Evolutionary conservation across 1,140 invertebrate genomes (phyloP), one percentile per base, ranked within the genome.

Genomic region (Aphelenchoides besseyi): DNA sequence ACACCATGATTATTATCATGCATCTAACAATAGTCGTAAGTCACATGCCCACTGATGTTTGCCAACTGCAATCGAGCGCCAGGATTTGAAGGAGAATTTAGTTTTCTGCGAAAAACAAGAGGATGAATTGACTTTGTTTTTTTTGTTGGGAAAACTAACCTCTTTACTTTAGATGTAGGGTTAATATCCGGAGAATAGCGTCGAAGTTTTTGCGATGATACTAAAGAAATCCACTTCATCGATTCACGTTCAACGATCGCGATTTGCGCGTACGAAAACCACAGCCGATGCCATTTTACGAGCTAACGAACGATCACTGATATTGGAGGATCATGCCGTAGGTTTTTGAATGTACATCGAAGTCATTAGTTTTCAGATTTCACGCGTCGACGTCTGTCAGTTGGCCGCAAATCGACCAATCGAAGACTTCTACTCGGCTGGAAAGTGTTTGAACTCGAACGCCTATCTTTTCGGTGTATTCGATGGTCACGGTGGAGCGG

Each of bases 381-480:
- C 12, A 48, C 41, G 41, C 12, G 41, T 48, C 12, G 41, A 48
- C 41, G 41, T 48, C 12, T 48, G 41, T 23, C 41, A 48, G 23
- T 23, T 84, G 5, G 83, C 82, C 0, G 82, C 82, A 1, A 83
- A 83, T 48, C 69, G 70, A 26, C 82, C 82, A 0, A 72, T 84
- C 3, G 82, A 83, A 70, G 82, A 83, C 52, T 84, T 78, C 57
- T 84, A 73, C 59, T 80, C 82, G 30, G 80, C 75, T n/a, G 72
- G 80, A 9, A 84, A 84, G 66, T 82, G 81, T 54, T 36, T 83
- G 2, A 78, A 74, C 1, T 85, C 83, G 23, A 73, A 80, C 57
- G 82, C 82, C 26, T 76, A 73, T 57, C 54, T 83, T 2, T 72
- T 83, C 48, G 82, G 82, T 23, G 80, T 83, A 2, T 83, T 83